Evolutionary conservation across 2,888 invertebrate genomes (phyloP).

Genomic region (Anticlea derivata): DNA sequence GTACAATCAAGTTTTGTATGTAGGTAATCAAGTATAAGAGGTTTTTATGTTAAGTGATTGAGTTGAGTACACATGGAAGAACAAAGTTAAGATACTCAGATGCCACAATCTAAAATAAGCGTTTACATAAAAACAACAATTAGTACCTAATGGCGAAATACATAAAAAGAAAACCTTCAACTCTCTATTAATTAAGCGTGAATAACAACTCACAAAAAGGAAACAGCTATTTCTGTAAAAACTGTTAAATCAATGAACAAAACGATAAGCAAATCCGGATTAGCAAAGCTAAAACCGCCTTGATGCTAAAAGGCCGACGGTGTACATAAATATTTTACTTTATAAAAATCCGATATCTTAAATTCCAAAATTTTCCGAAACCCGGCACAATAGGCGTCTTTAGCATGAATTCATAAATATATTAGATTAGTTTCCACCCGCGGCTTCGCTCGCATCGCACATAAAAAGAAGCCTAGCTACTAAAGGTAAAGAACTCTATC

Average conservation of each 20-base stretch:
- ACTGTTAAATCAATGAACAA: conserved; percentile 29
- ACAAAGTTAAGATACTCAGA: background rate
- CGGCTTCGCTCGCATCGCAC: no score
- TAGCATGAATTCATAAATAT: conserved; percentile 11
- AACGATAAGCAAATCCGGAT: conserved; percentile 25
- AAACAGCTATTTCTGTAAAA: conserved; percentile 19
- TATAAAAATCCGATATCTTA: no score
- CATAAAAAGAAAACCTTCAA: conserved; percentile 29
- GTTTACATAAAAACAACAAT: conserved; percentile 10
- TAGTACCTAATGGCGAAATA: no score
- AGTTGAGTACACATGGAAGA: background rate
- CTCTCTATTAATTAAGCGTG: conserved; percentile 32
- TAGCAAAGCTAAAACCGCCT: conserved; percentile 28
- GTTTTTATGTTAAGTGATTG: no score
- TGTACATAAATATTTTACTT: conserved; percentile 22
- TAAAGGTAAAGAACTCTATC: no score
- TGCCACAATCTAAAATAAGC: conserved; percentile 5
- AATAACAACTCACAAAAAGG: conserved; percentile 30
- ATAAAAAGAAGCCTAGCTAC: no score
- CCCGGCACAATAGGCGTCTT: background rate
- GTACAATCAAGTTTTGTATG: background rate
- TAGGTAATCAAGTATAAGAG: background rate
- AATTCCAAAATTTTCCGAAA: background rate
- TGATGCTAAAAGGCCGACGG: conserved; percentile 15
- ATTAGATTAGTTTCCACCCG: no score